These are phyloP conservation scores for Antheraea pernyi DNA, from an alignment of 1,140 invertebrate species.

Conservation along the genomic window DNA sequence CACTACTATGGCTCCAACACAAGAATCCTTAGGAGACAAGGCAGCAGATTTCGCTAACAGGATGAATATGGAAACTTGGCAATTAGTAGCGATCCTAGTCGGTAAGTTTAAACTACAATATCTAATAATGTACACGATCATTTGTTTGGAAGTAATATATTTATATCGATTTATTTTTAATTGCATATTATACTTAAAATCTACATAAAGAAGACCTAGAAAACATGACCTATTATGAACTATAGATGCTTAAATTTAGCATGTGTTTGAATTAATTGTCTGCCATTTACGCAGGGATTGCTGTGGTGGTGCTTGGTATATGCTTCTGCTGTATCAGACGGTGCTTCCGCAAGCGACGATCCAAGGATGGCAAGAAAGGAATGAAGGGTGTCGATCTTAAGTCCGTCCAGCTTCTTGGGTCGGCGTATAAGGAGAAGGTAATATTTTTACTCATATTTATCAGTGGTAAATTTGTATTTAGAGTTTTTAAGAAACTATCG, in stretches of 20 bases:
- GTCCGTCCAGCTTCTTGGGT: slow-evolving; percentile 96
- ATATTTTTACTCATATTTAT: slow-evolving; percentile 29
- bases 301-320: slow-evolving; percentile 90
- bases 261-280: not conserved
- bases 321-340: slow-evolving; percentile 96
- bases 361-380: slow-evolving; percentile 97
- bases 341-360: slow-evolving; percentile 95
- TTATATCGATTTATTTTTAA: too few relatives aligned
- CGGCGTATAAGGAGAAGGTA: slow-evolving; percentile 99
- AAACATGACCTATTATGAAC: not conserved
- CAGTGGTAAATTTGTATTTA: not conserved
- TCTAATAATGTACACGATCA: not conserved
- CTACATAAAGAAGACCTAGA: too few relatives aligned
- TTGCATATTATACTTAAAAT: too few relatives aligned
- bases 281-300: slow-evolving; percentile 79
- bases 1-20: slow-evolving; percentile 34
- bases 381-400: slow-evolving; percentile 98
- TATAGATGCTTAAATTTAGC: not conserved
- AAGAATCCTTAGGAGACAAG: slow-evolving; percentile 52
- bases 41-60: slow-evolving; percentile 57
- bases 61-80: slow-evolving; percentile 70
- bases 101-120: slow-evolving; percentile 41
- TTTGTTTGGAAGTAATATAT: not conserved
- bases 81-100: slow-evolving; percentile 66
- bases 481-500: not conserved